These are phyloP conservation scores for Misgurnus anguillicaudatus DNA, from an alignment of 2,113 vertebrate species.

Conservation along the genomic window DNA sequence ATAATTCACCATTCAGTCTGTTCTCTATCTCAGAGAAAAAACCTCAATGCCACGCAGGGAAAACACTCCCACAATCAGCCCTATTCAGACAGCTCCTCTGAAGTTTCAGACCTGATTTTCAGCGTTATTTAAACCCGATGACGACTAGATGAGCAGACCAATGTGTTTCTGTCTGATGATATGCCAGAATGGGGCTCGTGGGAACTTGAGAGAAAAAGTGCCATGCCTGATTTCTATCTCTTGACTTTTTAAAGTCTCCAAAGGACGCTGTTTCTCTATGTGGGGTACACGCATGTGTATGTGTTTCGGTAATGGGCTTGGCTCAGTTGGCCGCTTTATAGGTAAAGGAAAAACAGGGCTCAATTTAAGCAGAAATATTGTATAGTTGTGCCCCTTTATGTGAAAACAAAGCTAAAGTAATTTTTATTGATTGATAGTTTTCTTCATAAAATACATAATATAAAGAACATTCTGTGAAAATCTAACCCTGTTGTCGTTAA, in stretches of 20 bases:
- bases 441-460: no score
- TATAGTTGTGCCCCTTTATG: no score
- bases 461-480: no score
- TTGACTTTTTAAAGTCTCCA: background rate
- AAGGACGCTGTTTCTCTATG: background rate
- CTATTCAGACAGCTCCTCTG: constrained; percentile 45
- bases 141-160: constrained; percentile 29
- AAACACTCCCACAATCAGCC: constrained; percentile 45
- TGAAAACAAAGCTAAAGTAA: no score
- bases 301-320: background rate
- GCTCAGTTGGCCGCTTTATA: background rate
- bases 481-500: no score
- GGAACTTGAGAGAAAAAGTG: constrained; percentile 19
- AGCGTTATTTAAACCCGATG: constrained; percentile 44
- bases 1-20: constrained; percentile 33
- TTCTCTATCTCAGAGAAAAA: background rate
- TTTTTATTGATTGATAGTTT: no score
- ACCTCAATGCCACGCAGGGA: constrained; percentile 24
- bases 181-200: constrained; percentile 33
- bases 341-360: background rate
- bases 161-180: constrained; percentile 42
- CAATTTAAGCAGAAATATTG: background rate
- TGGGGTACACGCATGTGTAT: background rate
- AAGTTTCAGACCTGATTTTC: constrained; percentile 36
- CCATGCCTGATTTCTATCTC: constrained; percentile 22